These are phyloP conservation scores for Trochalopteron elliotii DNA, from an alignment of 2,113 vertebrate genomes.

Conservation along the genomic window DNA sequence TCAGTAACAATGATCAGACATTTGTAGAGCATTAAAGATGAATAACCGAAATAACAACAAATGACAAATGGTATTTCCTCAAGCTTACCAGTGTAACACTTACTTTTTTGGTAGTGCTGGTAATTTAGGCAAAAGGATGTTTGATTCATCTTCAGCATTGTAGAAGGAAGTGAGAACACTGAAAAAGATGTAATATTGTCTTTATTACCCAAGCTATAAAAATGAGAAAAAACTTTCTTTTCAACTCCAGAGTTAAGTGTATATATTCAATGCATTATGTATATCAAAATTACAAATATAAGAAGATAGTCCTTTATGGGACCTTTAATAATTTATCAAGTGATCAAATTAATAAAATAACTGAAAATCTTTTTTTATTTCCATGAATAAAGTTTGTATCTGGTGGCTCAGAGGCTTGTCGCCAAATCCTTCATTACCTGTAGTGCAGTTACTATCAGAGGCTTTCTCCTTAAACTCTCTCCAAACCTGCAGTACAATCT, in stretches of 20 bases:
- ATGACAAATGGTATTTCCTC: neutral
- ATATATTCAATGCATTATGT: neutral
- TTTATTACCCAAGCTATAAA: neutral
- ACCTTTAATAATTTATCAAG: neutral
- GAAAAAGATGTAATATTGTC: slow-evolving; percentile 22
- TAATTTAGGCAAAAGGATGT: slow-evolving; percentile 90
- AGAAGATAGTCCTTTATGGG: neutral
- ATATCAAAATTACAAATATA: neutral
- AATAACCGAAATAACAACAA: neutral
- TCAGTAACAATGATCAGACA: neutral
- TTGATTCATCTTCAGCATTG: slow-evolving; percentile 92
- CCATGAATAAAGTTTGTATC: neutral
- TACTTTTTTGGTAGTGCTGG: slow-evolving; percentile 95
- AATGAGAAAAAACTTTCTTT: neutral
- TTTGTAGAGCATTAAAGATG: neutral
- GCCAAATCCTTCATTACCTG: neutral
- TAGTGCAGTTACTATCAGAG: neutral
- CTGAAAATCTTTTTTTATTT: neutral
- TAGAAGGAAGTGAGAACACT: slow-evolving; percentile 88
- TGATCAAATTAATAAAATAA: neutral
- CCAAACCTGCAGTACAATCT: neutral
- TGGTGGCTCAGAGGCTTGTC: neutral
- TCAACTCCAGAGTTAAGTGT: neutral
- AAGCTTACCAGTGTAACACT: neutral
- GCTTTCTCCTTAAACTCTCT: neutral